phyloP scores from a whole-genome alignment of 2,797 vertebrate species.

The Enteromius afrohamiltoni region DNA sequence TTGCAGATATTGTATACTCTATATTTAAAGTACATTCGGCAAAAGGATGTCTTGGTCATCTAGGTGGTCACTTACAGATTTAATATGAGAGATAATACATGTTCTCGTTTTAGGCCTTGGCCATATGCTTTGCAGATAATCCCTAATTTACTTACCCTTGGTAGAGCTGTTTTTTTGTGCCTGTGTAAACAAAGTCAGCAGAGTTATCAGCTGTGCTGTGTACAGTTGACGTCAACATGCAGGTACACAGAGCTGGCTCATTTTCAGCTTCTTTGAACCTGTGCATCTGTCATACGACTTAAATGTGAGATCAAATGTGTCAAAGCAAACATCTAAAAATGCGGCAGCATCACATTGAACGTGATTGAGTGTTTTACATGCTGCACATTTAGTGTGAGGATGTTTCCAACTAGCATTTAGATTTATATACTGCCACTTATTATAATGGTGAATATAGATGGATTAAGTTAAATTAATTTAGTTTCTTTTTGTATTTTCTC shows the following conservation, averaged over 20 bases:
- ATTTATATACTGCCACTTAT: neutral
- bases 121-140: neutral
- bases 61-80: neutral
- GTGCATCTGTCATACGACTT: neutral
- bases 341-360: neutral
- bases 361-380: neutral
- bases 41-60: neutral
- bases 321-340: slow-evolving; percentile 6
- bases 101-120: neutral
- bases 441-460: neutral
- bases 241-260: slow-evolving; percentile 7
- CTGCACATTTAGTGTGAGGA: neutral
- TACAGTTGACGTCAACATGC: slow-evolving; percentile 4
- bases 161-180: slow-evolving; percentile 1
- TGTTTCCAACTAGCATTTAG: neutral
- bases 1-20: no score
- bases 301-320: neutral
- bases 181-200: neutral
- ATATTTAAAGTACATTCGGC: neutral
- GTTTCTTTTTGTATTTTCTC: slow-evolving; percentile 57
- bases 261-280: slow-evolving; percentile 19
- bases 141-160: neutral
- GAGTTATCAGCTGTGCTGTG: neutral
- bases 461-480: slow-evolving; percentile 37
- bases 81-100: neutral